phyloP scores from a whole-genome alignment of 2,113 vertebrate genomes.

The Peromyscus leucopus region DNA sequence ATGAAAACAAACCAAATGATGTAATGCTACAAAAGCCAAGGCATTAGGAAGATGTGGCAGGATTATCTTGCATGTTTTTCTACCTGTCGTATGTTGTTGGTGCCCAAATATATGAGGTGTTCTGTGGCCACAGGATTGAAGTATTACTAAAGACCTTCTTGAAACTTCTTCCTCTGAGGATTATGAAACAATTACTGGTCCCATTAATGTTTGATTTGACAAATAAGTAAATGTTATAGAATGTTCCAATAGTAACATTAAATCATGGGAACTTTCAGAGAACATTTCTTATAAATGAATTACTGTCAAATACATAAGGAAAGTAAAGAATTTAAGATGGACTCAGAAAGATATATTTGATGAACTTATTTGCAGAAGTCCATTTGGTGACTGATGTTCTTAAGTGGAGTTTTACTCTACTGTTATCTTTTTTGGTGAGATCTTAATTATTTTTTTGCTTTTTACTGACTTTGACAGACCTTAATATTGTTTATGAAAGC shows the following conservation, averaged over 20 bases:
- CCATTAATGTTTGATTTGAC: not conserved
- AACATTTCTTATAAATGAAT: not conserved
- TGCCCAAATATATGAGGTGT: not conserved
- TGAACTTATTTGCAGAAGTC: constrained; percentile 14
- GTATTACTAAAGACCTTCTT: not conserved
- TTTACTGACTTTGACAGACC: not conserved
- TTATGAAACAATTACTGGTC: not conserved
- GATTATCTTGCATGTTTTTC: not conserved
- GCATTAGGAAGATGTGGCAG: not conserved
- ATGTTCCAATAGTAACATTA: not conserved
- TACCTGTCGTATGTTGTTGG: not conserved
- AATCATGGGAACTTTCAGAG: not conserved
- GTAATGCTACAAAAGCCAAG: not conserved
- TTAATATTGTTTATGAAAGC: not conserved
- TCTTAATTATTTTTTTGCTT: not conserved
- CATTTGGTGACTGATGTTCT: not conserved
- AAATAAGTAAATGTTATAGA: not conserved
- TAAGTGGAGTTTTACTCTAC: not conserved
- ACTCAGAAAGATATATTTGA: constrained; percentile 15
- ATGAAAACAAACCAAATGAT: not conserved
- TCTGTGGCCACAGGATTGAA: not conserved
- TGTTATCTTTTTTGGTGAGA: not conserved
- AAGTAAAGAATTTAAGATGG: constrained; percentile 45
- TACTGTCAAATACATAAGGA: not conserved
- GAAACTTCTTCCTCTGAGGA: not conserved